These are phyloP conservation scores for Megaceryle torquata DNA, from an alignment of 2,113 vertebrate species.

Conservation along the genomic window DNA sequence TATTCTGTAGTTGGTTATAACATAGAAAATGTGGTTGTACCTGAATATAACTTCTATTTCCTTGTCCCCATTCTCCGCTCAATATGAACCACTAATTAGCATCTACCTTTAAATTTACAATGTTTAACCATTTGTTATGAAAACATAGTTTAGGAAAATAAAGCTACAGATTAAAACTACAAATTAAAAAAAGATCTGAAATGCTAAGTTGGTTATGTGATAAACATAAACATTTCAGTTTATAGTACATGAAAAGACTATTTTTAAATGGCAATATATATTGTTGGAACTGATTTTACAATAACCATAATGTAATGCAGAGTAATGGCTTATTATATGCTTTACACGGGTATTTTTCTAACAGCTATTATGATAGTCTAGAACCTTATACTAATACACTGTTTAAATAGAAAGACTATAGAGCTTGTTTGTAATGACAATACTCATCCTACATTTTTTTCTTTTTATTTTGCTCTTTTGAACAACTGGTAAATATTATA, in stretches of 20 bases:
- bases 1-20: constrained; percentile 9
- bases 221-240: neutral
- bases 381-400: neutral
- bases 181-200: neutral
- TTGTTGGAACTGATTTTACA: neutral
- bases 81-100: neutral
- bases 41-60: neutral
- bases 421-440: neutral
- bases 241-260: neutral
- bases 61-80: neutral
- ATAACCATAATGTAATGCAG: neutral
- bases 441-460: neutral
- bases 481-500: neutral
- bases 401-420: neutral
- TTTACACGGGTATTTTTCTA: neutral
- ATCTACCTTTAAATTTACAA: neutral
- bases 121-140: neutral
- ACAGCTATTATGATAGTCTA: neutral
- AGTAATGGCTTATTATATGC: neutral
- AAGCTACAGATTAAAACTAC: neutral
- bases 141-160: neutral
- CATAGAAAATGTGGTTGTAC: neutral
- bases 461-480: neutral
- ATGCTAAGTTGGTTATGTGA: neutral
- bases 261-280: neutral